Percentiles rank a stretch among this genome's conserved stretches.
Conservation (phyloP, 2,113 vertebrate species). For the Gallinago media region DNA sequence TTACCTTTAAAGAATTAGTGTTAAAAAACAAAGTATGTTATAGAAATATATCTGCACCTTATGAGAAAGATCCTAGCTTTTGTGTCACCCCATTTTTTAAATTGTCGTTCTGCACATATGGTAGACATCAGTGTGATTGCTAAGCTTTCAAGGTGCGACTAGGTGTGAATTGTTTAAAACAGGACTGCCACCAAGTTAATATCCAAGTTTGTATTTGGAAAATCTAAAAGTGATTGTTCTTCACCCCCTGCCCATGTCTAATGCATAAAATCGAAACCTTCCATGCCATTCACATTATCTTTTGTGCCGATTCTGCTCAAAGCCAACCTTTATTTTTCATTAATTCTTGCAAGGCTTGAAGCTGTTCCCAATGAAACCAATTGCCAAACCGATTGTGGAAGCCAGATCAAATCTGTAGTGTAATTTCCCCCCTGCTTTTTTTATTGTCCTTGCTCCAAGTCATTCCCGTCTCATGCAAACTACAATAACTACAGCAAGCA, state of each 20-base stretch:
- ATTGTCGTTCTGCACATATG: conserved; percentile 69
- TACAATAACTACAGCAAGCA: conserved; percentile 22
- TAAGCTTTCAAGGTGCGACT: conserved; percentile 64
- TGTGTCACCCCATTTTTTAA: conserved; percentile 59
- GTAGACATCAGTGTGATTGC: conserved; percentile 63
- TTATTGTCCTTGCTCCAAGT: conserved; percentile 68
- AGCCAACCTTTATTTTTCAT: conserved; percentile 60
- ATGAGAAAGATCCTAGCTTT: conserved; percentile 19
- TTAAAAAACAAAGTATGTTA: background rate
- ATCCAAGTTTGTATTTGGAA: conserved; percentile 50
- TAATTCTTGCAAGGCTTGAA: conserved; percentile 61
- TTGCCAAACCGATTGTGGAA: conserved; percentile 59
- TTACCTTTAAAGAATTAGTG: background rate
- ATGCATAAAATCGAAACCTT: conserved; percentile 67
- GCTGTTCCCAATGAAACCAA: conserved; percentile 61
- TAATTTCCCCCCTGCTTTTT: conserved; percentile 68
- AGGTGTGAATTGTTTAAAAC: conserved; percentile 70
- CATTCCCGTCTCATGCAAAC: conserved; percentile 52
- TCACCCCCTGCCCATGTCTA: conserved; percentile 32
- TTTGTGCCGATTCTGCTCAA: conserved; percentile 31
- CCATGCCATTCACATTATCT: conserved; percentile 8
- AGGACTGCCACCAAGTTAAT: conserved; percentile 58
- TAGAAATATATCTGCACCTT: background rate
- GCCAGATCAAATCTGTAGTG: conserved; percentile 63
- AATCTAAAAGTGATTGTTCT: conserved; percentile 66